Evolutionary conservation across 2,888 invertebrate species (phyloP).

Genomic region (Tinea trinotella): DNA sequence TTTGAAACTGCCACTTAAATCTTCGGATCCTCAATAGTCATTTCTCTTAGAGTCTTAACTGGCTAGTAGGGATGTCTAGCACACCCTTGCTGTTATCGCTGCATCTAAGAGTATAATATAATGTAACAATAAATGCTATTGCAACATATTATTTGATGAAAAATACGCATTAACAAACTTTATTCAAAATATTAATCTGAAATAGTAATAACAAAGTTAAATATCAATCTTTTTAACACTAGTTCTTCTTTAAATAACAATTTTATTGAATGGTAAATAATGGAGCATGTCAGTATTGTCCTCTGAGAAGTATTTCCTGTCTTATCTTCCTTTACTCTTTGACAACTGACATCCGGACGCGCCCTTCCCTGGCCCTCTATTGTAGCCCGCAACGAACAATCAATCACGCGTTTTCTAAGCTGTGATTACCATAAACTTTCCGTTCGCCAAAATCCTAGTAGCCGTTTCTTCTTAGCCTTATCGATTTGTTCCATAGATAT

Average conservation of each 20-base stretch:
- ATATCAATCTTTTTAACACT: too few species aligned
- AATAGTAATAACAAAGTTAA: too few species aligned
- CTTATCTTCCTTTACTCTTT: conserved; percentile 4
- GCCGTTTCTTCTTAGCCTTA: conserved; percentile 60
- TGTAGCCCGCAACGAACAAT: conserved; percentile 48
- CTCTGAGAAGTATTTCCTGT: conserved; percentile 1
- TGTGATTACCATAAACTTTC: conserved; percentile 70
- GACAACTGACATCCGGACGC: conserved; percentile 19
- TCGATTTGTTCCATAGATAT: conserved; percentile 52
- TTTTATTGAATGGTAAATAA: too few species aligned
- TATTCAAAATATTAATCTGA: too few species aligned
- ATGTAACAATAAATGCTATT: background rate
- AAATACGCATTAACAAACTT: too few species aligned
- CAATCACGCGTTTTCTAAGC: conserved; percentile 60
- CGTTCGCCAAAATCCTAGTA: conserved; percentile 53
- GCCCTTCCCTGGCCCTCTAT: conserved; percentile 31
- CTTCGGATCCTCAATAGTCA: conserved; percentile 66
- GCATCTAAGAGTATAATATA: conserved; percentile 19
- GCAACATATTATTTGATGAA: too few species aligned
- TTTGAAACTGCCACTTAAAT: conserved; percentile 70
- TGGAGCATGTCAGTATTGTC: background rate
- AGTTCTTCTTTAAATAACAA: too few species aligned
- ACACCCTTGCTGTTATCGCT: conserved; percentile 48
- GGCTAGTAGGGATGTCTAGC: conserved; percentile 32
- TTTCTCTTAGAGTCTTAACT: conserved; percentile 62